These are phyloP conservation scores for Erethizon dorsatum DNA, from an alignment of 2,797 vertebrate genomes.

Conservation along the genomic window DNA sequence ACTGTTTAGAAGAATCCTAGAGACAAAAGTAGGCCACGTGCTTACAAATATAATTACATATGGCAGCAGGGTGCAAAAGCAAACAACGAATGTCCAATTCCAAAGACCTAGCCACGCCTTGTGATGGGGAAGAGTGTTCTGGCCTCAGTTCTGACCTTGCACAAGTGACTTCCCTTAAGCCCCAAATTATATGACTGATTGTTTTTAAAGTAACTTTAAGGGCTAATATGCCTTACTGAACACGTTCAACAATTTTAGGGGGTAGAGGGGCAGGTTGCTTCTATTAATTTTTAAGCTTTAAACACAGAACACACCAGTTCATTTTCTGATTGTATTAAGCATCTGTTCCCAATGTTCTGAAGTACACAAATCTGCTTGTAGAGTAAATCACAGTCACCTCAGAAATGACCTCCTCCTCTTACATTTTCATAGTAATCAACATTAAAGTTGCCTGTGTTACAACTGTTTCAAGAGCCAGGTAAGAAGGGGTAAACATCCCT, in stretches of 20 bases:
- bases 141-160: background rate
- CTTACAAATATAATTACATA: background rate
- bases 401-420: conserved; percentile 69
- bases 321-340: conserved; percentile 38
- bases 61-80: background rate
- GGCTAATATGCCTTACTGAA: background rate
- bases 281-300: conserved; percentile 12
- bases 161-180: background rate
- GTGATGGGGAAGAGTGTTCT: background rate
- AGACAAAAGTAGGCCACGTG: background rate
- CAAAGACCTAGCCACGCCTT: background rate
- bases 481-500: conserved; percentile 18
- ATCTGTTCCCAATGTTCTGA: conserved; percentile 11
- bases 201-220: conserved; percentile 19
- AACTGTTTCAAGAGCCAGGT: conserved; percentile 65
- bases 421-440: conserved; percentile 45
- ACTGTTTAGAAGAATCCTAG: background rate
- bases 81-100: background rate
- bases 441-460: conserved; percentile 47
- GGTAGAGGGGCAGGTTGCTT: background rate
- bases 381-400: conserved; percentile 51
- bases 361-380: conserved; percentile 20
- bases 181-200: background rate
- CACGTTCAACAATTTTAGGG: background rate
- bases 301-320: conserved; percentile 22